A percentile compares a stretch with the other conserved stretches of the same genome.
phyloP scores from a whole-genome alignment of 2,888 invertebrate genomes.

The Heliconius hortense region DNA sequence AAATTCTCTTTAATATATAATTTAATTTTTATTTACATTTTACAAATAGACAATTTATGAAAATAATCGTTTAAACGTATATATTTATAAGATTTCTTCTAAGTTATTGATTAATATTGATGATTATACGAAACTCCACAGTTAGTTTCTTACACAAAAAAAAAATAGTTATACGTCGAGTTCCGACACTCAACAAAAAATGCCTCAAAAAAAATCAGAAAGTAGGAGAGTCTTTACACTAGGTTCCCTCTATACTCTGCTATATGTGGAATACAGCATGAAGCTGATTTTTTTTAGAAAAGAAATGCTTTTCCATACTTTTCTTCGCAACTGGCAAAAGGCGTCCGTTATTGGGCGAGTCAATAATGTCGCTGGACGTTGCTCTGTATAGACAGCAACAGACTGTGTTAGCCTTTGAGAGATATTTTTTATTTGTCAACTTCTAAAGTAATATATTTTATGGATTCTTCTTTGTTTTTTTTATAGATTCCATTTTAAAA shows the following conservation, averaged over 20 bases:
- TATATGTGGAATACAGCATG: no score
- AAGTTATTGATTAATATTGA: no score
- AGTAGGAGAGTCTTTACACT: not conserved
- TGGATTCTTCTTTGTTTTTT: not conserved
- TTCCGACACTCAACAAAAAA: no score
- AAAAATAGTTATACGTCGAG: no score
- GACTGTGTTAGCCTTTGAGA: conserved; percentile 60
- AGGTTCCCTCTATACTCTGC: not conserved
- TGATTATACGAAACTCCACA: no score
- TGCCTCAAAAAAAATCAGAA: no score
- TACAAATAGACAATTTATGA: no score
- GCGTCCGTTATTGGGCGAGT: conserved; percentile 78
- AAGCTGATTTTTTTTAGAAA: not conserved
- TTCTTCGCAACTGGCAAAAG: conserved; percentile 60
- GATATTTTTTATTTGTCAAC: conserved; percentile 8
- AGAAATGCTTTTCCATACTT: conserved; percentile 20
- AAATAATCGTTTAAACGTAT: no score
- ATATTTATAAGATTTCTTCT: no score
- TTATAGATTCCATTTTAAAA: not conserved
- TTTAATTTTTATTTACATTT: no score
- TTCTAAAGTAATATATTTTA: not conserved
- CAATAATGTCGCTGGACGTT: conserved; percentile 76
- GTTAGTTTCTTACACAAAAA: no score
- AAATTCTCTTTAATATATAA: no score
- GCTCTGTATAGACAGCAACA: conserved; percentile 62